Evolutionary conservation across 2,888 invertebrate genomes (phyloP).

Genomic region (Diabrotica balteata): DNA sequence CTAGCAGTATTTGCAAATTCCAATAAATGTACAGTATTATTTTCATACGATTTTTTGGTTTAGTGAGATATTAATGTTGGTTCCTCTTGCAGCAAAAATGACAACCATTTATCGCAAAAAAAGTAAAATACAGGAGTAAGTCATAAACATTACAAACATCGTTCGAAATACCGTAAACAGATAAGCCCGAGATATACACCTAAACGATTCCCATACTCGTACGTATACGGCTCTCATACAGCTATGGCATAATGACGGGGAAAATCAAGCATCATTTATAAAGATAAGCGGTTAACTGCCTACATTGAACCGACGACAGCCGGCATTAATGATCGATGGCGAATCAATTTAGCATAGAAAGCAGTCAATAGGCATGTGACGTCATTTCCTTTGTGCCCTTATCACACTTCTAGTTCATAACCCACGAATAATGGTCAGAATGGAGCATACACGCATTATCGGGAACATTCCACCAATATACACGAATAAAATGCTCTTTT

Average conservation of each 20-base stretch:
- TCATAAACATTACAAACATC: not conserved
- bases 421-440: slow-evolving; percentile 59
- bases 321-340: slow-evolving; percentile 59
- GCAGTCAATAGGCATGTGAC: slow-evolving; percentile 61
- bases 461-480: slow-evolving; percentile 12
- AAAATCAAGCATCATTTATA: slow-evolving; percentile 60
- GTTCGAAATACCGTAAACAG: slow-evolving; percentile 6
- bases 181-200: slow-evolving; percentile 7
- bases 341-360: slow-evolving; percentile 60
- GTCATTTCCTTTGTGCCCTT: slow-evolving; percentile 62
- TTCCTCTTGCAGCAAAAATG: no score
- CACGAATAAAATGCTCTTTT: slow-evolving; percentile 5
- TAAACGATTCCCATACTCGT: slow-evolving; percentile 2
- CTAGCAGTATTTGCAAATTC: no score
- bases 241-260: slow-evolving; percentile 32
- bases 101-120: no score
- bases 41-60: no score
- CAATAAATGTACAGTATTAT: no score
- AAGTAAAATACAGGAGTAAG: not conserved
- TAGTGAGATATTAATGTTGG: no score
- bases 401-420: slow-evolving; percentile 63
- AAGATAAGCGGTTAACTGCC: slow-evolving; percentile 59
- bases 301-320: slow-evolving; percentile 50
- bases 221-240: slow-evolving; percentile 3
- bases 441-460: slow-evolving; percentile 38